A percentile compares a stretch with the other conserved stretches of the same genome.
These are phyloP conservation scores for Corvus moneduloides DNA, from an alignment of 2,113 vertebrate species.

Conservation along the genomic window DNA sequence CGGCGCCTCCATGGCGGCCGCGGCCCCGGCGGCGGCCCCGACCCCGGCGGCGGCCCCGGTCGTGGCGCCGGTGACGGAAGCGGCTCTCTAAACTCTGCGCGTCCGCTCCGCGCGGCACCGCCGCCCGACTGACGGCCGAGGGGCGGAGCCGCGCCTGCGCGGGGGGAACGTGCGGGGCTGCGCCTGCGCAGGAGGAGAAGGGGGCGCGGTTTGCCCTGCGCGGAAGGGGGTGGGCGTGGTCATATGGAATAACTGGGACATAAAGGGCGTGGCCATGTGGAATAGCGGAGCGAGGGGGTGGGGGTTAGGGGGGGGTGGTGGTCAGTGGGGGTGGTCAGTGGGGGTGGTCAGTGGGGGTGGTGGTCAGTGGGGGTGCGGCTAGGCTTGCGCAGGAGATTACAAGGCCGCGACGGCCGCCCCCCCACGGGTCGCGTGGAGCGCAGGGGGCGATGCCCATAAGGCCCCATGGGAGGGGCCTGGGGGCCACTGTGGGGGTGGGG, in stretches of 20 bases:
- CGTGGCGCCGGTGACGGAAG: neutral
- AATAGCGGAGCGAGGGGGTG: no score
- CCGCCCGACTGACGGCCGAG: neutral
- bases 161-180: no score
- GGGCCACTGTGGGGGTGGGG: no score
- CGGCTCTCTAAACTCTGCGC: rapidly evolving
- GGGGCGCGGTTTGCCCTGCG: rapidly evolving
- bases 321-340: rapidly evolving
- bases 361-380: rapidly evolving
- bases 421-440: neutral
- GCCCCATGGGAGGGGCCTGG: neutral
- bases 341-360: no score
- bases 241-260: no score
- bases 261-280: neutral
- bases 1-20: neutral
- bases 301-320: no score
- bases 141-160: neutral
- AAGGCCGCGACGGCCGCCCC: neutral
- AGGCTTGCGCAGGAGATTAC: neutral
- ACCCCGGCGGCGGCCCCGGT: neutral
- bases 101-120: neutral
- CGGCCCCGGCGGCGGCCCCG: neutral
- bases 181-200: neutral
- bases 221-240: neutral
- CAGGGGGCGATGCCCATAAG: neutral